Conservation (phyloP, 1,140 invertebrate genomes). For the Asobara japonica region DNA sequence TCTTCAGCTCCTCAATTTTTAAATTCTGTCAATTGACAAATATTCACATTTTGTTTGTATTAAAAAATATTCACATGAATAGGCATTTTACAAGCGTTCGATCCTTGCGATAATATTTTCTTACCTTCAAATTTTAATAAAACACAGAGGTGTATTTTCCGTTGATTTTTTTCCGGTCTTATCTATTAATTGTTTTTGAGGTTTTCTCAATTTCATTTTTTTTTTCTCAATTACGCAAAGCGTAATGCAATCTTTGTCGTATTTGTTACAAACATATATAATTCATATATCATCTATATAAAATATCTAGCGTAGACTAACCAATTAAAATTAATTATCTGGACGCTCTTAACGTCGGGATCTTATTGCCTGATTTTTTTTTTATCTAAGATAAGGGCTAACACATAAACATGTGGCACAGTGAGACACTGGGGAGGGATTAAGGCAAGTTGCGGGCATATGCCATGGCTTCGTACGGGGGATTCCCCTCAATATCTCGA, state of each 20-base stretch:
- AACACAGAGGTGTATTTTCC: not conserved
- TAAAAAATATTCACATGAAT: slow-evolving; percentile 53
- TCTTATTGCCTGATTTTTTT: slow-evolving; percentile 22
- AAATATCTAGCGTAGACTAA: slow-evolving; percentile 24
- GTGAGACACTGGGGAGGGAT: not conserved
- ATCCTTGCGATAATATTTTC: slow-evolving; percentile 60
- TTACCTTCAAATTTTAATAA: not conserved
- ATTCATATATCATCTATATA: slow-evolving; percentile 8
- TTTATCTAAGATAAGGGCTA: not conserved
- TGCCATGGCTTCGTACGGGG: not conserved
- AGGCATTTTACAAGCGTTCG: slow-evolving; percentile 68
- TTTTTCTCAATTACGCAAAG: not conserved
- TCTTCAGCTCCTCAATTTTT: too few species aligned
- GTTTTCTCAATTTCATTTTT: slow-evolving; percentile 2
- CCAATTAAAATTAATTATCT: slow-evolving; percentile 7
- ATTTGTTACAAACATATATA: slow-evolving; percentile 6
- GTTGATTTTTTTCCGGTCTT: too few species aligned
- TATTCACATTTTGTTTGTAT: too few species aligned
- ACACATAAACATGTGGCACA: slow-evolving; percentile 6
- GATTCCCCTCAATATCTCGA: not conserved
- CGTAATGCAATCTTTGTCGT: not conserved
- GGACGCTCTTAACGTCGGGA: slow-evolving; percentile 6
- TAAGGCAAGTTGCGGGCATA: not conserved
- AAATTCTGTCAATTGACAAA: not conserved
- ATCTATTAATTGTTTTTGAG: not conserved